Base-by-base conservation (phyloP, 2,888 invertebrate genomes). In the Megamerina dolium region DNA sequence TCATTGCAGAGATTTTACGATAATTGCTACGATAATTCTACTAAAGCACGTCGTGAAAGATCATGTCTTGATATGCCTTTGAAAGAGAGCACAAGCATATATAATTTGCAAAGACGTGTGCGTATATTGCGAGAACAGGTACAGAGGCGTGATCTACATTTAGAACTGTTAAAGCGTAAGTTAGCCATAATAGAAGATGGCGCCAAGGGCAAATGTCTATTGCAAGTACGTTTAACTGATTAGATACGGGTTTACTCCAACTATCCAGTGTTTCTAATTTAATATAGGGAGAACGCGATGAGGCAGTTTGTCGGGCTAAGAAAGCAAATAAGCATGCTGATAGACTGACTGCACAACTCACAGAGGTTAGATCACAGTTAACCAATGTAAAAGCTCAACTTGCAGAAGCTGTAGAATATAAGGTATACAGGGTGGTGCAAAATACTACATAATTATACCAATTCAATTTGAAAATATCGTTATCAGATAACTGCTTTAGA, bases 121-220 rank as follows among this genome's bases (percentile, higher is more conserved):
- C 81, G 91, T 53, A 85, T 86, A 6, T 73, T 93, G 12, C 78
- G 92, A 37, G 94, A 94, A 64, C 93, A 95, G 67, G 75, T 94
- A 21, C 92, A 93, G 63, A 81, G 92, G 44, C 84, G 92, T 59
- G 95, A 95, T 64, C 76, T 94, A 30, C 94, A 95, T 66, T 74
- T 94, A 61, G 94, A 95, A 70, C 76, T 94, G 46, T 74, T 94
- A 36, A 77, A 92, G 32, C 82, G 92, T 55, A 95, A 95, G 70
- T 74, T 94, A 40, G 83, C 84, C 45, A 77, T 90, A 12, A 85
- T 90, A 68, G 91, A 90, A 66, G 85, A 87, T 55, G 81, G 78
- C 42, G 75, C 79, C 3, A 74, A 82, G 45, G 75, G 78, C 23
- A 80, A 79, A 57, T 76, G 78, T 43, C 63, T 82, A 36, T 59